Base-by-base conservation (phyloP, 2,113 vertebrate species). In the Cisticola juncidis region DNA sequence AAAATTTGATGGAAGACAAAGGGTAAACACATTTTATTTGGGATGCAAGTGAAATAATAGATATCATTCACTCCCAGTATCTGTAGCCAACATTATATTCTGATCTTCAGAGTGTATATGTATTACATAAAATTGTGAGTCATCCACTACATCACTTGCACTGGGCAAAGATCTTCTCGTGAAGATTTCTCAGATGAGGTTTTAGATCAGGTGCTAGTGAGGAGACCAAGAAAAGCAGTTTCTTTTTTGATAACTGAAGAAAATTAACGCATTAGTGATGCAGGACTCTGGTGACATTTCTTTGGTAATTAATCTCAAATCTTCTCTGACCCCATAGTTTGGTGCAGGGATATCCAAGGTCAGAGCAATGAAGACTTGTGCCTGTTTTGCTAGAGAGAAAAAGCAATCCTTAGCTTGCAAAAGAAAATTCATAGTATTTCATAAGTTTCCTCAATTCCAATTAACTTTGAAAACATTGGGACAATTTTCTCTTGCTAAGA, bases 301-400 rank as follows among this genome's bases (percentile, higher is more conserved):
- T 12, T 73, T 62, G 7, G 5, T 62, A 29, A 48, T 33, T 50
- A 86, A 44, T 15, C 8, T 12, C 31, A 48, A 48, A 57, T 70
- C 15, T 80, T 53, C 19, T 31, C 18, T 11, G 42, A 3, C 2
- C 5, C 8, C 3, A 2, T 21, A 44, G 12, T 0, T 60, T 40
- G 26, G 5, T 60, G 29, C 10, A 73, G 35, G 7, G 9, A 40
- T 68, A 50, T 66, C 9, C 48, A 61, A 57, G 14, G 11, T 16
- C 17, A 70, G 20, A 71, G 12, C 12, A 65, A 44, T 11, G 23
- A 15, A 74, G 11, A 58, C 54, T 44, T 70, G 5, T 68, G 8
- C 19, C n/a, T 71, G 23, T 42, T 73, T 57, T 44, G 1, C 31
- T 33, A 65, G 24, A 19, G 7, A 4, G 4, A 17, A 84, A 77